Conservation (phyloP, 35 echinoderm and acorn worm species). For the Chiridota heheva region DNA sequence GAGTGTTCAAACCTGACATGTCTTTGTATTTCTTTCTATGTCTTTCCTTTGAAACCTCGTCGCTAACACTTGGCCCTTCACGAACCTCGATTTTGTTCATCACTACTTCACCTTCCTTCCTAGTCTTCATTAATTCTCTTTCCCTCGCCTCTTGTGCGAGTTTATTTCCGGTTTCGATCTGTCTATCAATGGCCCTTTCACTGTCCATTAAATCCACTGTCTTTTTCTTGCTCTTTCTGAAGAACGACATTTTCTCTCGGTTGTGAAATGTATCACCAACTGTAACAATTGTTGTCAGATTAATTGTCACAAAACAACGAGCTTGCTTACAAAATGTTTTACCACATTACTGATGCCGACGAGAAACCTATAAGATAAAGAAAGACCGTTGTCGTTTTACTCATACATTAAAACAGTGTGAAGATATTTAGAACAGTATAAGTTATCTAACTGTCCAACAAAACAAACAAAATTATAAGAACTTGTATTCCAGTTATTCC, state of each 20-base stretch:
- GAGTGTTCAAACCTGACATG: conserved; percentile 59
- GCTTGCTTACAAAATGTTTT: too few species aligned
- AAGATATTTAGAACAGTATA: too few species aligned
- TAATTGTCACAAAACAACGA: too few species aligned
- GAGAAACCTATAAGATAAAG: too few species aligned
- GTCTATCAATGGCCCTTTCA: conserved; percentile 27
- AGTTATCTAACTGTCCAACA: too few species aligned
- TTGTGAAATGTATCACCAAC: too few species aligned
- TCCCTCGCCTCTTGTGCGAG: conserved; percentile 15
- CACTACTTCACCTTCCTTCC: conserved; percentile 26
- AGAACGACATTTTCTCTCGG: conserved; percentile 22
- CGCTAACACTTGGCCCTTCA: conserved; percentile 6
- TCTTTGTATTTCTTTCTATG: conserved; percentile 78
- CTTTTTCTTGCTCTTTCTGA: conserved; percentile 42
- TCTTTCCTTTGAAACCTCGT: conserved; percentile 49
- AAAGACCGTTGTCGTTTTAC: too few species aligned
- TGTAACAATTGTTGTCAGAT: too few species aligned
- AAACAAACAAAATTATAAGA: too few species aligned
- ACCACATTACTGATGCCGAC: too few species aligned
- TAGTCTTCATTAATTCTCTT: not conserved
- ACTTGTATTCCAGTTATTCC: too few species aligned
- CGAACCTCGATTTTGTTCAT: conserved; percentile 1
- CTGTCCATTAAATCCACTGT: conserved; percentile 13
- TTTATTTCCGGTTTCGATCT: conserved; percentile 14
- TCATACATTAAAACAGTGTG: too few species aligned